Percentiles rank a stretch among this genome's conserved stretches.
Conservation (phyloP, 2,888 invertebrate genomes). For the Cacoxenus indagator region DNA sequence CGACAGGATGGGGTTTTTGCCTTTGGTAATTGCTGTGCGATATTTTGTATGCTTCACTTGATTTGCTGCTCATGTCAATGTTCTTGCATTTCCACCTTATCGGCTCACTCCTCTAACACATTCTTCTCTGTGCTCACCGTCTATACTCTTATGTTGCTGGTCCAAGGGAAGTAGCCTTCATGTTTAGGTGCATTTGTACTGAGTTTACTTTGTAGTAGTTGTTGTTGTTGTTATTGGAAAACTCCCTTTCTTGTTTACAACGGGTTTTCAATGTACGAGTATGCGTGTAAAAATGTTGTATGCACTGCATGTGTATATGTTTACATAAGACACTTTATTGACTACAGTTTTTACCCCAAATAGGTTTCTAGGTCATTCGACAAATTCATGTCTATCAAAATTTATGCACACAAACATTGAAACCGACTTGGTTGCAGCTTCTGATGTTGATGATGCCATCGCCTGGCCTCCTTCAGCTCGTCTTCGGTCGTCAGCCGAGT, state of each 20-base stretch:
- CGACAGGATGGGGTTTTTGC: background rate
- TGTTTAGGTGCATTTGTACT: constrained; percentile 17
- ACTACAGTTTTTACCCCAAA: constrained; percentile 50
- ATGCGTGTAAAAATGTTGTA: background rate
- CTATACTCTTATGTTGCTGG: background rate
- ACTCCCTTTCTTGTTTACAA: background rate
- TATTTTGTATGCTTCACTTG: constrained; percentile 13
- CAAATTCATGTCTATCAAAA: constrained; percentile 20
- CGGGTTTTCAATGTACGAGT: background rate
- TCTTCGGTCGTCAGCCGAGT: too few relatives aligned
- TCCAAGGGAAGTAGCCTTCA: background rate
- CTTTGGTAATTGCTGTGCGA: constrained; percentile 16
- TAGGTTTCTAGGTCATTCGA: constrained; percentile 26
- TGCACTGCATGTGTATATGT: background rate
- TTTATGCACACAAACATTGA: constrained; percentile 19
- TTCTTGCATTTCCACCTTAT: background rate
- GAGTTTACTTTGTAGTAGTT: constrained; percentile 2
- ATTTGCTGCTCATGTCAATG: background rate
- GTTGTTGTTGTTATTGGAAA: background rate
- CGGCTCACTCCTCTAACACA: background rate
- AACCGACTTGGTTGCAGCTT: background rate
- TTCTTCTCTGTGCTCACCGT: background rate
- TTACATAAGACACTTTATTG: constrained; percentile 37
- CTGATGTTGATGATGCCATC: background rate
- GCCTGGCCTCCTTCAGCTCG: too few relatives aligned